phyloP scores from a whole-genome alignment of 2,113 vertebrate species.

The Ia io region DNA sequence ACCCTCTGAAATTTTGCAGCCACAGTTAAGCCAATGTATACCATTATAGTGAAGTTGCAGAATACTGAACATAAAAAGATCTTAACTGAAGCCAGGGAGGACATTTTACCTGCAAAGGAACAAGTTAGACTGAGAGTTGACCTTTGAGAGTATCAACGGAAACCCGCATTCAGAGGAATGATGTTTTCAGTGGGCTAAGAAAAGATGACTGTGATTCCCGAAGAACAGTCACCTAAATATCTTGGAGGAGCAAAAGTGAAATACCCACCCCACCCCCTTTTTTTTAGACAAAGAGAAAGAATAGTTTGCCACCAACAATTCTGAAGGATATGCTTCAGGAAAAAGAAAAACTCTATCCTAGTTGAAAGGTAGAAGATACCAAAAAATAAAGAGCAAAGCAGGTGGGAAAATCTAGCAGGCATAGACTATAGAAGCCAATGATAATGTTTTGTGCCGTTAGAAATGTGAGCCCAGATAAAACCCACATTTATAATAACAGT shows the following conservation, averaged over 20 bases:
- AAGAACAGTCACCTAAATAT: not conserved
- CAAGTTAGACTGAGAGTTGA: not conserved
- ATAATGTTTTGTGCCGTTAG: not conserved
- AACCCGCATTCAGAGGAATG: not conserved
- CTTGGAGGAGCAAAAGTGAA: not conserved
- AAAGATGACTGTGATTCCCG: not conserved
- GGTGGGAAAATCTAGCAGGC: not conserved
- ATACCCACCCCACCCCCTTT: not conserved
- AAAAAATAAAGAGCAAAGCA: not conserved
- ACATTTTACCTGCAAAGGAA: not conserved
- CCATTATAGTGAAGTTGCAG: not conserved
- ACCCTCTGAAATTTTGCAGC: not conserved
- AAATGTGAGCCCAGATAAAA: not conserved
- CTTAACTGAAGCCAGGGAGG: not conserved
- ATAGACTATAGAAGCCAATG: not conserved
- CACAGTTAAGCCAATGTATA: not conserved
- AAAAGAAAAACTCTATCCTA: not conserved
- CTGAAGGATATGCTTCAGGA: not conserved
- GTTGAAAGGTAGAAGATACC: not conserved
- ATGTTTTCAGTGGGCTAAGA: not conserved
- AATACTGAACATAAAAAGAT: not conserved
- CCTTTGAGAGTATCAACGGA: not conserved
- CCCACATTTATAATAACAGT: not conserved
- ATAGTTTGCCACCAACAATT: not conserved
- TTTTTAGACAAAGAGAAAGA: not conserved